phyloP scores from a whole-genome alignment of 2,888 invertebrate species.

The Polymixis flavicincta region DNA sequence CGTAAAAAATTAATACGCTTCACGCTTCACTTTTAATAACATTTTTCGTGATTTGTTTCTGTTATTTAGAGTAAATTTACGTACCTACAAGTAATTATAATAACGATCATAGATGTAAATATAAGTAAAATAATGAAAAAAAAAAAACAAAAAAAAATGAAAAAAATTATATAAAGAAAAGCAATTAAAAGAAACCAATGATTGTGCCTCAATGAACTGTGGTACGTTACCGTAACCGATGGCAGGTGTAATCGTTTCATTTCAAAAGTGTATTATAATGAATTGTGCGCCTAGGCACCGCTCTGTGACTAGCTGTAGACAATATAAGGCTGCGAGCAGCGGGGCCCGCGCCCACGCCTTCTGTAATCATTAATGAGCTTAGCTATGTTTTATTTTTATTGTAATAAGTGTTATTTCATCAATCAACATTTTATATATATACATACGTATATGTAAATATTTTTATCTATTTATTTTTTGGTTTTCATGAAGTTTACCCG shows the following conservation, averaged over 20 bases:
- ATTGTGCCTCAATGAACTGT: slow-evolving; percentile 91
- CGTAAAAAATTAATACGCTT: slow-evolving; percentile 90
- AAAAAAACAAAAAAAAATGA: slow-evolving; percentile 76
- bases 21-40: slow-evolving; percentile 89
- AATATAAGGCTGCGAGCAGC: slow-evolving; percentile 84
- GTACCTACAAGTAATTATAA: slow-evolving; percentile 90
- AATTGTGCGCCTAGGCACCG: slow-evolving; percentile 82
- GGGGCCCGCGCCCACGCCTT: slow-evolving; percentile 85
- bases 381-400: slow-evolving; percentile 90
- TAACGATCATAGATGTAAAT: slow-evolving; percentile 87
- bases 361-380: slow-evolving; percentile 90
- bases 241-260: slow-evolving; percentile 88
- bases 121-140: slow-evolving; percentile 76
- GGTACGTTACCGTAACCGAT: slow-evolving; percentile 90
- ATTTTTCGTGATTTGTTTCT: slow-evolving; percentile 90
- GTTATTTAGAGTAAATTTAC: slow-evolving; percentile 91
- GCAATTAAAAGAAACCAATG: slow-evolving; percentile 90
- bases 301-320: slow-evolving; percentile 79
- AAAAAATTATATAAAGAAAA: slow-evolving; percentile 82
- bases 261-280: slow-evolving; percentile 82
- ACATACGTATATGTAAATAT: slow-evolving; percentile 86
- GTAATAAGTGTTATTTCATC: slow-evolving; percentile 89
- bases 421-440: slow-evolving; percentile 90
- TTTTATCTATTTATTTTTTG: slow-evolving; percentile 88
- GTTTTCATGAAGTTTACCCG: slow-evolving; percentile 89